These are phyloP conservation scores for Ypsolopha scabrella DNA, from an alignment of 2,888 invertebrate genomes.

Conservation along the genomic window DNA sequence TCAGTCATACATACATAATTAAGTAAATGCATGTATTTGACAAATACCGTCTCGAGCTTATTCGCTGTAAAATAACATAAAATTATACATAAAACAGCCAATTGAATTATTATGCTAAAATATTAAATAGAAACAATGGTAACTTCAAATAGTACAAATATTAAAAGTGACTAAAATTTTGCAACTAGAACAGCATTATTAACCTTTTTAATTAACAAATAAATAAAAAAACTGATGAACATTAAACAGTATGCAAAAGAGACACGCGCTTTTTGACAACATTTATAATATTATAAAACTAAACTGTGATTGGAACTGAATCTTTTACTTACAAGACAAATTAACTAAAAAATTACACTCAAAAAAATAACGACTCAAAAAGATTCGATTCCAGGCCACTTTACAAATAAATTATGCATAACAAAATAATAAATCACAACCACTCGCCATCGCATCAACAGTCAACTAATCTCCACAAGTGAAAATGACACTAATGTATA, in stretches of 20 bases:
- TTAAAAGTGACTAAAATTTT: constrained; percentile 6
- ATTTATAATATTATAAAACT: constrained; percentile 2
- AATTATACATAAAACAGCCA: too few species aligned
- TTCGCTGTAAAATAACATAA: too few species aligned
- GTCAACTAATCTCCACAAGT: background rate
- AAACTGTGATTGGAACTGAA: constrained; percentile 22
- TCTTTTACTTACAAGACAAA: constrained; percentile 16
- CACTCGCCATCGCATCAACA: background rate
- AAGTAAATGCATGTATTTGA: too few species aligned
- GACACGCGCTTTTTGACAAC: constrained; percentile 1
- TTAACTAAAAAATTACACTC: constrained; percentile 11
- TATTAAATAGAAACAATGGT: constrained; percentile 9
- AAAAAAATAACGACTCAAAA: constrained; percentile 6
- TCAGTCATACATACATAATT: too few species aligned
- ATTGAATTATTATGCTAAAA: too few species aligned
- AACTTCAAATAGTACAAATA: constrained; percentile 9
- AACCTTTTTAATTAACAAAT: constrained; percentile 16
- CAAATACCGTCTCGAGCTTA: too few species aligned
- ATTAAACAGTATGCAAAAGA: constrained; percentile 10
- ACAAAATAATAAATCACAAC: constrained; percentile 2
- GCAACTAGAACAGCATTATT: constrained; percentile 9
- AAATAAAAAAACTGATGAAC: constrained; percentile 7
- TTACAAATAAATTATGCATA: constrained; percentile 2
- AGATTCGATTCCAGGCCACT: constrained; percentile 18
- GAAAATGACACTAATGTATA: background rate